Evolutionary conservation across 1,140 invertebrate genomes (phyloP), one percentile per base, ranked within the genome.

Genomic region (Arctopsyche grandis): DNA sequence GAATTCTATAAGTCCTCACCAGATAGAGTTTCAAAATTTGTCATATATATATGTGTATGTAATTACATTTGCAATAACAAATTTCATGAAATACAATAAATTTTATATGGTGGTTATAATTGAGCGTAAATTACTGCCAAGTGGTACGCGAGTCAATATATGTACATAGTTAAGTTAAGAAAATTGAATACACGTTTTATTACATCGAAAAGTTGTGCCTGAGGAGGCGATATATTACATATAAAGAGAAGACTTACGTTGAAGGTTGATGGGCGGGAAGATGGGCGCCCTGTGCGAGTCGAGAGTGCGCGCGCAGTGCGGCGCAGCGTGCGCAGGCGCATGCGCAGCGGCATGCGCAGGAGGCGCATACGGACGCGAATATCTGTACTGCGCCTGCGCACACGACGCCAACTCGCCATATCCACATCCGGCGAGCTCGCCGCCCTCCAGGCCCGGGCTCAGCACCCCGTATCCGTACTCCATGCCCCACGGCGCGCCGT

Each of bases 321-420:
- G 86, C 14, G 86, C 86, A 75, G 87, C 86, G 16, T 87, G 87
- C 83, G 88, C 86, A 83, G 87, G 43, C 85, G 85, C 86, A 86
- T 86, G 79, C 19, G 79, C 80, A 9, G 75, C 78, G n/a, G 89
- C 89, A 0, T 89, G 88, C 1, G 91, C 90, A 1, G 92, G 92
- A 81, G 87, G 87, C 83, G 90, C 90, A 83, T 94, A 93, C 1
- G 92, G 89, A 16, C 81, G 38, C 14, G 90, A 91, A 83, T 94
- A 93, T 5, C 92, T 89, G 84, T 93, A 93, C 73, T 93, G 94
- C 93, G 96, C 95, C 88, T 96, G 95, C 58, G 94, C 94, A 86
- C 95, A 96, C 10, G 94, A 94, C 24, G 94, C 93, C 80, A 95
- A 89, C 86, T 96, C 95, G 24, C 94, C 93, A 87, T 96, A 96